Evolutionary conservation across 2,888 invertebrate species (phyloP), one percentile per base, ranked within the genome.

Genomic region (Micropterix aruncella): DNA sequence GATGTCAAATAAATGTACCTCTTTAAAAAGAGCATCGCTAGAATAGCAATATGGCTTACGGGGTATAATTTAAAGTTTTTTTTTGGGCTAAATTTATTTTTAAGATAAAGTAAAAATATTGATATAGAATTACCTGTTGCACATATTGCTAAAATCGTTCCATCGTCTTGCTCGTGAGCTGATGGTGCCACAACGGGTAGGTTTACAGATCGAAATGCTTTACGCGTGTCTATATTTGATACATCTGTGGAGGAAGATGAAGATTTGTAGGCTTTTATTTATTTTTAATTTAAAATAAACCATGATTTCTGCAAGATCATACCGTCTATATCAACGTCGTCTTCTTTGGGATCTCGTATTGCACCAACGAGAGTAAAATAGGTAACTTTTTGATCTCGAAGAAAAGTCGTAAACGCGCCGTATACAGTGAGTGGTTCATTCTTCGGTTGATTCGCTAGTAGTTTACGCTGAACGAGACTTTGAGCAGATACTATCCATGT

Each of bases 401-500:
- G 60, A 79, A 89, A 93, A 3, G 93, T 77, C 50, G 73, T 66
- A 60, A 77, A 90, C 0, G 90, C 83, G 0, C 95, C 96, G 64
- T 91, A 87, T 2, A 96, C 84, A 54, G 78, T 83, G 19, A 95
- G 59, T 1, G 80, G 82, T 52, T 73, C 72, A 52, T 73, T 65
- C 47, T 52, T 59, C 46, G 52, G 78, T 57, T 64, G 88, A 44
- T 77, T 70, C 0, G 65, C 60, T 12, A 95, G 58, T 4, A 96
- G 64, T 40, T 77, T 62, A 52, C 74, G 72, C 58, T 96, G 96
- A 1, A 66, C 66, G 5, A 75, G 74, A 62, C 90, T 87, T 60
- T 91, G 91, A 0, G 83, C 87, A 58, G 87, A 90, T 0, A 92
- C 84, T 51, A 96, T 80, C 90, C 94, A 96, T 0, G 94, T 95